Evolutionary conservation across 2,888 invertebrate species (phyloP).

Genomic region (Cataglyphis rosenhaueri): DNA sequence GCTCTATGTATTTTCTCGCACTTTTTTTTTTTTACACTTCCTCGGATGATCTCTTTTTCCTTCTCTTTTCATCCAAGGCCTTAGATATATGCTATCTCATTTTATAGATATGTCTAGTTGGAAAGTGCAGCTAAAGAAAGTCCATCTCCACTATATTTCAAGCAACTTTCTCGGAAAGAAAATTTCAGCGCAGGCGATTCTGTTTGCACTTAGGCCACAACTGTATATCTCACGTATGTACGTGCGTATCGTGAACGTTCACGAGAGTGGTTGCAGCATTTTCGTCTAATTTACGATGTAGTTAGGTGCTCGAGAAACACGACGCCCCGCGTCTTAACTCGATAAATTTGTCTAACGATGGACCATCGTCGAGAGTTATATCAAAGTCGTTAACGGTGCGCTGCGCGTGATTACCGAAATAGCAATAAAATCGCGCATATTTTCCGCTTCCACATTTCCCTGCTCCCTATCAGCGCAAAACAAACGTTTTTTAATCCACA

Average conservation of each 20-base stretch:
- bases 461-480: neutral
- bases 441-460: neutral
- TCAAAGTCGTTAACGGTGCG: conserved; percentile 3
- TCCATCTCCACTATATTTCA: conserved; percentile 6
- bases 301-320: conserved; percentile 36
- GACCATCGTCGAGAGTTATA: conserved; percentile 9
- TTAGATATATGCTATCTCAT: neutral
- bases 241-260: neutral
- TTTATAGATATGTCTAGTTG: neutral
- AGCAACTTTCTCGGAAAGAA: conserved; percentile 8
- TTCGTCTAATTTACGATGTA: conserved; percentile 57
- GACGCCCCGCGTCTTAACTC: conserved; percentile 59
- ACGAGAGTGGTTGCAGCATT: conserved; percentile 9
- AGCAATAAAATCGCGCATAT: neutral
- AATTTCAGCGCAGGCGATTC: conserved; percentile 11
- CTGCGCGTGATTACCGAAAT: neutral
- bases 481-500: neutral
- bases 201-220: neutral
- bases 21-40: neutral
- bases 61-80: neutral
- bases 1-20: neutral
- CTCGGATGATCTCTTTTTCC: neutral
- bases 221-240: neutral
- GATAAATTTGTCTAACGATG: conserved; percentile 62
- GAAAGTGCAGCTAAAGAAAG: neutral